phyloP scores from a whole-genome alignment of 2,797 vertebrate species.

The Eptatretus atami region DNA sequence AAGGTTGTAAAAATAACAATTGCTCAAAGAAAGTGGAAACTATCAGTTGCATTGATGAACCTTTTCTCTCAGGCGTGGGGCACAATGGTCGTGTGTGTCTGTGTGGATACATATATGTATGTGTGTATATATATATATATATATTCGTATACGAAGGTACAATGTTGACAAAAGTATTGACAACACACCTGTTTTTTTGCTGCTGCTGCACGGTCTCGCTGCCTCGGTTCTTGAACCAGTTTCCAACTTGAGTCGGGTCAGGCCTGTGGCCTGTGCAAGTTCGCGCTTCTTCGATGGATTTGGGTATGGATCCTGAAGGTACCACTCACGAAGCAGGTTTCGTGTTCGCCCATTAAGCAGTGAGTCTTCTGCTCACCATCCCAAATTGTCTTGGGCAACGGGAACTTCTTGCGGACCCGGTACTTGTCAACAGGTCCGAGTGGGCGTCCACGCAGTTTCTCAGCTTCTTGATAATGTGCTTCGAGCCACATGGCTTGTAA shows the following conservation, averaged over 20 bases:
- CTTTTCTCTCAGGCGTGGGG: too few relatives aligned
- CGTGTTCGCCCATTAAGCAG: constrained; percentile 93
- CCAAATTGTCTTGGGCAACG: constrained; percentile 88
- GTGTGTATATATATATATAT: neutral
- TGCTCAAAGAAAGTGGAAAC: too few relatives aligned
- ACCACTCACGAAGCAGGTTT: constrained; percentile 89
- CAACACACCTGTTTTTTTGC: constrained; percentile 76
- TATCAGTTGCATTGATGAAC: too few relatives aligned
- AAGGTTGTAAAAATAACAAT: too few relatives aligned
- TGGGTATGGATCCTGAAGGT: constrained; percentile 90
- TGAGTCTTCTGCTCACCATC: constrained; percentile 98
- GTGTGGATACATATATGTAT: neutral
- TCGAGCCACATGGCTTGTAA: constrained; percentile 93
- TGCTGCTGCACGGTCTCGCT: constrained; percentile 86
- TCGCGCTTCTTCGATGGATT: constrained; percentile 94
- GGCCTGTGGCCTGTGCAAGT: constrained; percentile 91
- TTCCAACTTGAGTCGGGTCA: constrained; percentile 97
- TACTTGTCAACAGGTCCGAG: constrained; percentile 97
- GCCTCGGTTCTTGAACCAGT: constrained; percentile 99
- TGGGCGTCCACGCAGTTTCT: constrained; percentile 80
- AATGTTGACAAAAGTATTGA: neutral
- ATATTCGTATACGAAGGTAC: neutral
- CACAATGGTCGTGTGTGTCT: too few relatives aligned
- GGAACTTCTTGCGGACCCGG: constrained; percentile 95
- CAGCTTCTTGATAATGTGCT: constrained; percentile 86